Conservation (phyloP, 2,888 invertebrate species). For the Megamerina dolium region DNA sequence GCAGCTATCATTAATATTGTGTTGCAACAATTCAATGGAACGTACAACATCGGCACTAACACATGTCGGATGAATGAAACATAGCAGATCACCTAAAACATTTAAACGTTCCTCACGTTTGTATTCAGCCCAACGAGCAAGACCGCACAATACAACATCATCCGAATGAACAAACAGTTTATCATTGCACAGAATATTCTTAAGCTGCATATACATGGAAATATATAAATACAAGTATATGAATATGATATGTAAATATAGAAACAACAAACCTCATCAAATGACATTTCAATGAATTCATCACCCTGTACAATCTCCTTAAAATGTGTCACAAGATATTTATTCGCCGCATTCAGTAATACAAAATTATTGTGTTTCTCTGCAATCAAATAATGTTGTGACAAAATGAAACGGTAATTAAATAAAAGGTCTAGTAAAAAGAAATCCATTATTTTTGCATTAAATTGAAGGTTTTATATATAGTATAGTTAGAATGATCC, state of each 20-base stretch:
- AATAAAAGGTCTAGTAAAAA: too few species aligned
- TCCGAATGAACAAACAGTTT: conserved; percentile 32
- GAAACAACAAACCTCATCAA: conserved; percentile 35
- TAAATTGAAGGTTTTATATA: too few species aligned
- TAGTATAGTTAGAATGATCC: too few species aligned
- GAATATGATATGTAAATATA: too few species aligned
- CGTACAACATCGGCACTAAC: conserved; percentile 26
- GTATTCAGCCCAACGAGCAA: conserved; percentile 31
- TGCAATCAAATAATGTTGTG: conserved; percentile 14
- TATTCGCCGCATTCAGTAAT: conserved; percentile 26
- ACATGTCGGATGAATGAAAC: conserved; percentile 31
- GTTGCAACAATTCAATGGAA: conserved; percentile 22
- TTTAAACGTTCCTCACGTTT: conserved; percentile 21
- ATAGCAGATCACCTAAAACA: conserved; percentile 24
- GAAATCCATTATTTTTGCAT: too few species aligned
- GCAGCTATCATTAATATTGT: conserved; percentile 24
- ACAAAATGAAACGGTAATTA: too few species aligned
- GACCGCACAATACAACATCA: conserved; percentile 28
- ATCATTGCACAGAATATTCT: conserved; percentile 25
- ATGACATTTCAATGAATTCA: conserved; percentile 29
- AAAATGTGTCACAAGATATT: conserved; percentile 30
- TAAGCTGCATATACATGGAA: conserved; percentile 25
- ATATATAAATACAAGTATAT: too few species aligned
- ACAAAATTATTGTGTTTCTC: conserved; percentile 28
- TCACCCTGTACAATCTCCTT: conserved; percentile 29